Evolutionary conservation across 2,113 vertebrate genomes (phyloP).

Genomic region (Thomomys bottae): DNA sequence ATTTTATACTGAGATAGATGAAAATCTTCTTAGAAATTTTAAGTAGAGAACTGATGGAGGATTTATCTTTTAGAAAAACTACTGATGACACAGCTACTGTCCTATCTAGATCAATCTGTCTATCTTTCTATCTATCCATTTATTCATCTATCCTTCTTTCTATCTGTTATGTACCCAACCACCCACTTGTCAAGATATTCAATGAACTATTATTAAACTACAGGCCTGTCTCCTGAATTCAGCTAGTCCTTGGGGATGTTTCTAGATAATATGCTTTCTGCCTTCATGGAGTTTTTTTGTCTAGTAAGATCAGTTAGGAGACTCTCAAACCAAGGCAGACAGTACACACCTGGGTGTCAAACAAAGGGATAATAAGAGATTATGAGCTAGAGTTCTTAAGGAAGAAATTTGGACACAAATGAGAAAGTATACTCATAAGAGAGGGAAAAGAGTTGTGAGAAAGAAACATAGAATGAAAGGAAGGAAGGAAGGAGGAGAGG

Average conservation of each 20-base stretch:
- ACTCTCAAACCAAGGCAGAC: not conserved
- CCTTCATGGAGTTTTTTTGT: not conserved
- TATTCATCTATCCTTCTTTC: not conserved
- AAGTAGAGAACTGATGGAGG: not conserved
- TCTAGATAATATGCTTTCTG: not conserved
- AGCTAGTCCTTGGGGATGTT: not conserved
- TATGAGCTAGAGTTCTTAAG: not conserved
- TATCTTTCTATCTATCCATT: not conserved
- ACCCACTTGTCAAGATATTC: not conserved
- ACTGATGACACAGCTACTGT: not conserved
- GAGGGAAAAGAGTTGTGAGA: not conserved
- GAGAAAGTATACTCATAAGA: not conserved
- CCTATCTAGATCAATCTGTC: not conserved
- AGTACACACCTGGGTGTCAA: not conserved
- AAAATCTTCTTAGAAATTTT: not conserved
- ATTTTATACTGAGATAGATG: not conserved
- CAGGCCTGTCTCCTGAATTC: not conserved
- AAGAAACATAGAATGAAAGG: not conserved
- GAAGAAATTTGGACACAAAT: not conserved
- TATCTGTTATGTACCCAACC: not conserved
- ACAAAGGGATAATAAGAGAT: not conserved
- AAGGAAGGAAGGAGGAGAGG: fast-evolving
- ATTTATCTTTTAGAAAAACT: not conserved
- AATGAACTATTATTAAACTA: not conserved
- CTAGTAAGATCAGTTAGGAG: not conserved